Base-by-base conservation (phyloP, 2,888 invertebrate species). In the Apantesis nais region DNA sequence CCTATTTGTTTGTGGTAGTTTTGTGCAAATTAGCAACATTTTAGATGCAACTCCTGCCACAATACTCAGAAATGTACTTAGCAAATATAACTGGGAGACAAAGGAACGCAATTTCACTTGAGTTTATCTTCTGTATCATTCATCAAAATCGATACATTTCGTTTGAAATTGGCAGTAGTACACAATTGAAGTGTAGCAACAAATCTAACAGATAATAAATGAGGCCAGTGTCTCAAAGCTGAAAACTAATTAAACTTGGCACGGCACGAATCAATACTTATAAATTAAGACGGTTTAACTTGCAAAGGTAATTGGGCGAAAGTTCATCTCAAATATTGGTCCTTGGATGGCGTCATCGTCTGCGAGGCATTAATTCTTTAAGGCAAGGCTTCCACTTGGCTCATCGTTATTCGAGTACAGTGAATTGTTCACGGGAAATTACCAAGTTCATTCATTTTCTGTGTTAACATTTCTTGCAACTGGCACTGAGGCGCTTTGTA, bases 231-330 rank as follows among this genome's bases (percentile, higher is more conserved):
- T 87, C 87, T 89, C 88, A 87, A 87, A 90, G 86, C 88, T 89
- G 81, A 86, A 88, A 94, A 93, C 93, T 93, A 94, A 94, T 94
- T 94, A 92, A 93, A 93, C 88, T 92, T 87, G 86, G 80, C 70
- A 83, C 87, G 85, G 84, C 86, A 86, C 87, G 87, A 92, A 93
- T 92, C 93, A 91, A 94, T 94, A 92, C 92, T 92, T 91, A 89
- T 90, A 90, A 92, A 93, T 93, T 91, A 92, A 92, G 92, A 92
- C 87, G 88, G 87, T 91, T 89, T 88, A 90, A 90, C 90, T 93
- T 87, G 89, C 90, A 85, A 87, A 92, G 92, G 92, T 92, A 93
- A 93, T 93, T 92, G 90, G 89, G 88, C 89, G 86, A 90, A 92
- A 92, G 91, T 91, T 92, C 86, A 88, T 88, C 86, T 88, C 86